A percentile compares a stretch with the other conserved stretches of the same genome.
phyloP scores from a whole-genome alignment of 1,140 invertebrate species.

The Macrobrachium rosenbergii region DNA sequence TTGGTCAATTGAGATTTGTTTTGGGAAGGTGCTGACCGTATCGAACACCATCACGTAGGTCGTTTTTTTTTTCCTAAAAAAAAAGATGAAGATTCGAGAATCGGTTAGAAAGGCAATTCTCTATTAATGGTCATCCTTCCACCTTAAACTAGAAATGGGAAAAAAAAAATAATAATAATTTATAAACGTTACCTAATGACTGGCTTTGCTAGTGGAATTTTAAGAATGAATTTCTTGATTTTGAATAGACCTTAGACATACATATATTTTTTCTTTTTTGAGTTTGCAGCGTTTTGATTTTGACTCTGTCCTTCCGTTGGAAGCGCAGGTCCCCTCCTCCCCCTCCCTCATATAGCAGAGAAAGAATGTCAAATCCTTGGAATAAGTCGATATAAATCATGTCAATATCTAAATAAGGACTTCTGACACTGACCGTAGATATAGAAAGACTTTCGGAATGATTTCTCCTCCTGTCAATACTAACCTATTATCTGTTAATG shows the following conservation, averaged over 20 bases:
- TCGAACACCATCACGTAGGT: no score
- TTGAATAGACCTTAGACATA: background rate
- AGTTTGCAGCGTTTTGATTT: constrained; percentile 28
- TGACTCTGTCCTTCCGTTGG: constrained; percentile 7
- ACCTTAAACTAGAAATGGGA: no score
- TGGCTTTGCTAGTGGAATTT: constrained; percentile 34
- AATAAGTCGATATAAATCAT: background rate
- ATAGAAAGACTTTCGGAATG: constrained; percentile 17
- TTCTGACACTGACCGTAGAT: constrained; percentile 28
- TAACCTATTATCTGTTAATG: constrained; percentile 18
- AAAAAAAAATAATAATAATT: background rate
- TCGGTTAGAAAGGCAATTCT: no score
- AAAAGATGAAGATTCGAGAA: no score
- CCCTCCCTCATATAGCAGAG: constrained; percentile 51
- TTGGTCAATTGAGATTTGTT: no score
- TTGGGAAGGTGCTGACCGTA: no score
- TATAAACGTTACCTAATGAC: constrained; percentile 30
- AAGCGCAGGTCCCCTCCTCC: background rate
- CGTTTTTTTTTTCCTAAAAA: no score
- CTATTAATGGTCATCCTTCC: no score
- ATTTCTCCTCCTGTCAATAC: constrained; percentile 13
- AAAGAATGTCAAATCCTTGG: constrained; percentile 26
- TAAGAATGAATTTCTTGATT: background rate
- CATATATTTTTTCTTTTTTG: constrained; percentile 26
- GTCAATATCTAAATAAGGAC: constrained; percentile 12